Evolutionary conservation across 2,113 vertebrate species (phyloP).

Genomic region (Osmerus eperlanus): DNA sequence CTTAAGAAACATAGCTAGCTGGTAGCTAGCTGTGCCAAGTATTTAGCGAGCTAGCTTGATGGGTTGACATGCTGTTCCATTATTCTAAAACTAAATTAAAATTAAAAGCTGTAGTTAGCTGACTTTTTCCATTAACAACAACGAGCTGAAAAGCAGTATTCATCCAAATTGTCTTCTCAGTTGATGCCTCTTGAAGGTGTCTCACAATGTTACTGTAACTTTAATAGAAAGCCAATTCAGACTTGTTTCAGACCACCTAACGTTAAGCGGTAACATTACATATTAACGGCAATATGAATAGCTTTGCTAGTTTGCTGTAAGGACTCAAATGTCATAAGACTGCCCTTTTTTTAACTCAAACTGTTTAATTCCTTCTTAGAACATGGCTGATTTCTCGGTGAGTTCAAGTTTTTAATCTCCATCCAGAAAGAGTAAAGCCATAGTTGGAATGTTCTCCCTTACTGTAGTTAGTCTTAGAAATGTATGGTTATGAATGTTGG

Average conservation of each 20-base stretch:
- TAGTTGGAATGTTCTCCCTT: neutral
- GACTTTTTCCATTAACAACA: too few relatives aligned
- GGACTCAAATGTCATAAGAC: neutral
- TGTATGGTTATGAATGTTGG: neutral
- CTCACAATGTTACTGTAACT: constrained; percentile 45
- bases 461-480: neutral
- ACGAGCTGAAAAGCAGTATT: too few relatives aligned
- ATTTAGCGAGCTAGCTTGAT: neutral
- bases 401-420: constrained; percentile 43
- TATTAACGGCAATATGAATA: too few relatives aligned
- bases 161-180: neutral
- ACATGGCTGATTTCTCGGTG: constrained; percentile 78
- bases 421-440: neutral
- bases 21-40: constrained; percentile 20
- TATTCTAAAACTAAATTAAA: neutral
- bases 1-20: constrained; percentile 22
- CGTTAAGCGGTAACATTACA: too few relatives aligned
- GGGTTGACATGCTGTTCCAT: neutral
- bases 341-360: neutral
- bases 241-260: too few relatives aligned
- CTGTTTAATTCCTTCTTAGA: constrained; percentile 47
- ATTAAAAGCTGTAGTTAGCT: neutral
- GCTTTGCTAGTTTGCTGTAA: neutral
- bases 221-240: too few relatives aligned
- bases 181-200: constrained; percentile 1